Evolutionary conservation across 2,797 vertebrate genomes (phyloP).

Genomic region (Peromyscus aztecus): DNA sequence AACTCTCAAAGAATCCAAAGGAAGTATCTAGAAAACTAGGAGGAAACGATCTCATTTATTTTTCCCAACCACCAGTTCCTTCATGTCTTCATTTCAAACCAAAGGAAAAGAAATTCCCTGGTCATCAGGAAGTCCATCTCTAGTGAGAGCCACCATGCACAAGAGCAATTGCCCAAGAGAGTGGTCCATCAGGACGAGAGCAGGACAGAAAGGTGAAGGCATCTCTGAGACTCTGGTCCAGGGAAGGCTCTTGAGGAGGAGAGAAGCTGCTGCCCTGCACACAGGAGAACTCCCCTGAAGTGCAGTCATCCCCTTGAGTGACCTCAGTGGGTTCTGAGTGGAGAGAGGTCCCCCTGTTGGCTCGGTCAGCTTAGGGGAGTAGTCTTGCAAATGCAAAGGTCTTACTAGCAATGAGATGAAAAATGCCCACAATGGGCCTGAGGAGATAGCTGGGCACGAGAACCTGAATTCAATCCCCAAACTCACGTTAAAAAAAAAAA

Average conservation of each 20-base stretch:
- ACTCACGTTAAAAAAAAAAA: background rate
- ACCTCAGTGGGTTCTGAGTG: background rate
- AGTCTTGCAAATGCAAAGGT: background rate
- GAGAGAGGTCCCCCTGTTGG: rapidly evolving
- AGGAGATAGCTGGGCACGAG: background rate
- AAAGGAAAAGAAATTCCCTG: background rate
- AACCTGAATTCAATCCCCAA: background rate
- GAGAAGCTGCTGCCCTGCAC: rapidly evolving
- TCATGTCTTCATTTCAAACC: background rate
- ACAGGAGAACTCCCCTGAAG: rapidly evolving
- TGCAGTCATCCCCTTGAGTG: background rate
- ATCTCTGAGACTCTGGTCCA: background rate
- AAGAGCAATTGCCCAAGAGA: too few species aligned
- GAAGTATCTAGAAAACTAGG: background rate
- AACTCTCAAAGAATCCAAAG: too few species aligned
- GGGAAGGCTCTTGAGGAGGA: background rate
- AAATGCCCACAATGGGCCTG: background rate
- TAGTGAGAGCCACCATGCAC: background rate
- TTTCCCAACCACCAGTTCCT: background rate
- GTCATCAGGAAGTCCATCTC: background rate
- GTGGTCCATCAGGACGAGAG: too few species aligned
- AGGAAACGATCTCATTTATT: background rate
- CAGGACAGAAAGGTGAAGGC: rapidly evolving
- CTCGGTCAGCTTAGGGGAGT: rapidly evolving
- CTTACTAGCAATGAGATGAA: background rate